Evolutionary conservation across 2,113 vertebrate genomes (phyloP), one percentile per base, ranked within the genome.

Genomic region (Heterocephalus glaber): DNA sequence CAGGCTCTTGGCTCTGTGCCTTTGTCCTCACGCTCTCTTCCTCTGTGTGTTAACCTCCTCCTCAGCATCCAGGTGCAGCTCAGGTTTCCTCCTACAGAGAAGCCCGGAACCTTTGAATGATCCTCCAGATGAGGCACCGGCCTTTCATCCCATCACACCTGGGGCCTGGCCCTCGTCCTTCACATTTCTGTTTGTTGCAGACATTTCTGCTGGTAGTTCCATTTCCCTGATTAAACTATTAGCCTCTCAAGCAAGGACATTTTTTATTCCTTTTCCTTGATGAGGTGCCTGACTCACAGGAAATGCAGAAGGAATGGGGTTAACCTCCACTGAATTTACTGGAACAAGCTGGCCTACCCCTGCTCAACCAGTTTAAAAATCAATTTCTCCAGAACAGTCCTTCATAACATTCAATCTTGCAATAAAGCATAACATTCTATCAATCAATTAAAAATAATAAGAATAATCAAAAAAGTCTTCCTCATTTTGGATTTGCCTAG

Each of bases 391-490:
- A 68, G 41, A 84, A 92, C 11, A 82, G 10, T 3, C 8, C n/a
- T 66, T 86, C 7, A 35, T 6, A 76, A 35, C 26, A 3, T 35
- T 90, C 70, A 65, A 11, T 61, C 65, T 86, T 47, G 19, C 56
- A 70, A 70, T 33, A 4, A 56, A 96, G 16, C 30, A 3, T 14
- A 86, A 92, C 1, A 58, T 33, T 58, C 63, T 76, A 20, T 58
- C 84, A 65, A 87, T 56, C 65, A 79, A 91, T 66, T 24, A 58
- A 41, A 79, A 85, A 35, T 35, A 92, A 52, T 56, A 35, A 95
- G 56, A 4, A 88, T 90, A 90, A 95, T 68, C 14, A 97, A 92
- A 92, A 72, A 66, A 54, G 60, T 85, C 33, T 44, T 61, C 28
- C 44, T 96, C 54, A 60, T 22, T 86, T 92, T 56, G 35, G 16